Percentiles rank a stretch among this genome's conserved stretches.
Conservation (phyloP, 2,888 invertebrate species). For the Exocentrus adspersus region DNA sequence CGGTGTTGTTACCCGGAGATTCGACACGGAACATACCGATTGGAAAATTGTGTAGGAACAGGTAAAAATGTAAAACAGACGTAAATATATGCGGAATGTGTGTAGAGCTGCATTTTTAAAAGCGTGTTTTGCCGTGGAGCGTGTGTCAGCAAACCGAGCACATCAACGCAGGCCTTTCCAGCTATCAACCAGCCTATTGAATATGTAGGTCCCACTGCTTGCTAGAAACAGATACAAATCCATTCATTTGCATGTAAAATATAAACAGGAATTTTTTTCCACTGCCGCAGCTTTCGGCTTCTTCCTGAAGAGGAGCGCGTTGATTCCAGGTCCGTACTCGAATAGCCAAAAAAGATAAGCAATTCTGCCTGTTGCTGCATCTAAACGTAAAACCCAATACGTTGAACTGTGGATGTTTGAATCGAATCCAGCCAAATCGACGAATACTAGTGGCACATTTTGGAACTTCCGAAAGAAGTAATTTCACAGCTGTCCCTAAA, state of each 20-base stretch:
- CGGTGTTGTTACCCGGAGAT: background rate
- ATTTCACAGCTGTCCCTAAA: no score
- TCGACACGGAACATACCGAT: background rate
- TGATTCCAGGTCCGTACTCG: no score
- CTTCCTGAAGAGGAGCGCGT: background rate
- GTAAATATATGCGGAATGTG: conserved; percentile 36
- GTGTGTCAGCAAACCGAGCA: conserved; percentile 27
- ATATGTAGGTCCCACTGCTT: conserved; percentile 41
- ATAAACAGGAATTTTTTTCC: conserved; percentile 34
- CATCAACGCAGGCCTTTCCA: conserved; percentile 40
- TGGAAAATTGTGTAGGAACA: conserved; percentile 7
- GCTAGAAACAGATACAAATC: conserved; percentile 41
- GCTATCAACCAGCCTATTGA: conserved; percentile 43
- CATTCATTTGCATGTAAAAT: conserved; percentile 43
- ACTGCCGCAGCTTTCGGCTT: background rate
- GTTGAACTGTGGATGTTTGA: no score
- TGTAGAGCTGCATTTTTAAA: conserved; percentile 33
- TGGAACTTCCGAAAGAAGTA: no score
- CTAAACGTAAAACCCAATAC: no score
- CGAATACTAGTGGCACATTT: no score
- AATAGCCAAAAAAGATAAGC: no score
- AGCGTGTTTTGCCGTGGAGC: conserved; percentile 15
- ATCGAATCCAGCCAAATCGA: no score
- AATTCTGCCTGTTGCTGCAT: no score
- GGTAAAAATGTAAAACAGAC: conserved; percentile 36